These are phyloP conservation scores for Nymphicus hollandicus DNA, from an alignment of 2,113 vertebrate species.

Conservation along the genomic window DNA sequence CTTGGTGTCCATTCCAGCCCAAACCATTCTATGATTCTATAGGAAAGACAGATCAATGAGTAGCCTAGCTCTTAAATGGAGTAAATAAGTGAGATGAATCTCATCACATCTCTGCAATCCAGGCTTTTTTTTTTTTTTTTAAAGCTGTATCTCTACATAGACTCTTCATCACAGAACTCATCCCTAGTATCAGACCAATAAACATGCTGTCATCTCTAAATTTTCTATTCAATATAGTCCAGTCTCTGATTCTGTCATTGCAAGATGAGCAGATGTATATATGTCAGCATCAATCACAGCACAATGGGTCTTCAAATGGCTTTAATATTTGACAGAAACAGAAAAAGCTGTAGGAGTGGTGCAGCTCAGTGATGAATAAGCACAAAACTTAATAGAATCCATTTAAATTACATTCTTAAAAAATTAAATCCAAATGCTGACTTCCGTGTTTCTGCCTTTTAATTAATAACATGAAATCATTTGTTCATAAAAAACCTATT, in stretches of 20 bases:
- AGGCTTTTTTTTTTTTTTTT: not conserved
- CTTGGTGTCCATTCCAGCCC: not conserved
- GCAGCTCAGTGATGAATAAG: not conserved
- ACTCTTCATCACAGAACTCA: not conserved
- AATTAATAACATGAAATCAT: not conserved
- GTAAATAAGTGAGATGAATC: not conserved
- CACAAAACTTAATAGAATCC: not conserved
- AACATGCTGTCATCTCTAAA: not conserved
- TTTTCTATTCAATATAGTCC: not conserved
- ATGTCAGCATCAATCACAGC: not conserved
- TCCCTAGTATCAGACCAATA: not conserved
- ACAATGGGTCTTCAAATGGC: not conserved
- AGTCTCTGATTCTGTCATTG: not conserved
- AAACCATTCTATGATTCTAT: not conserved
- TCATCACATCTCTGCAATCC: not conserved
- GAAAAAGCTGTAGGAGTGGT: not conserved
- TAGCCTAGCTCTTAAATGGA: not conserved
- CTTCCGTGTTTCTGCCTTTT: not conserved
- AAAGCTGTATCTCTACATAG: not conserved
- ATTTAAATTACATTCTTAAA: not conserved
- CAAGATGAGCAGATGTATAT: not conserved
- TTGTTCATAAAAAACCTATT: not conserved
- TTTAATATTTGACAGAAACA: conserved; percentile 9
- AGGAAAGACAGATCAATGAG: not conserved
- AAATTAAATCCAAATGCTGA: not conserved